Conservation (phyloP, 2,113 vertebrate genomes). For the Athene noctua region DNA sequence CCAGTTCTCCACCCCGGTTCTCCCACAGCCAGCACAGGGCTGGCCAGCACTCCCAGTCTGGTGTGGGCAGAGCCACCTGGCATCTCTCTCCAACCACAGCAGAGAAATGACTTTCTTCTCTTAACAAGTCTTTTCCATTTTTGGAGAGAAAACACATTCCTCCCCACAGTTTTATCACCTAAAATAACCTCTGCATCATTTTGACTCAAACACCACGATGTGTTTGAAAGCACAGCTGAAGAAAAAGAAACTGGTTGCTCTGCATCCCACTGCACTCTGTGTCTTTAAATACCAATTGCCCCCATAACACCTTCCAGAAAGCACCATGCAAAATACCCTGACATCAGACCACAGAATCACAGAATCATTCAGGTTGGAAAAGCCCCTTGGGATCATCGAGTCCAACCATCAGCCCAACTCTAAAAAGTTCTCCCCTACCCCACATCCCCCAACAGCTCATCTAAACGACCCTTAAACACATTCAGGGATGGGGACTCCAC, state of each 20-base stretch:
- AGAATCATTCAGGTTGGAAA: too few species aligned
- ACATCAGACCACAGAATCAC: too few species aligned
- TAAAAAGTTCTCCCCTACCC: too few species aligned
- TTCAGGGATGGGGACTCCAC: too few species aligned
- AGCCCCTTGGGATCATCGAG: too few species aligned
- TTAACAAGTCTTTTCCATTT: not conserved
- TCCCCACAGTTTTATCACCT: not conserved
- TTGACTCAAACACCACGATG: not conserved
- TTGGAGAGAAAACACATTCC: not conserved
- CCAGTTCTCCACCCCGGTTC: not conserved
- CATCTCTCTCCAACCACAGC: not conserved
- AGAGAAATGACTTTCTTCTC: not conserved
- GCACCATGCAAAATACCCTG: not conserved
- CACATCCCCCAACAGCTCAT: too few species aligned
- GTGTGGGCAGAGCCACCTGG: not conserved
- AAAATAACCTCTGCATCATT: not conserved
- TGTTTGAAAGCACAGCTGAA: not conserved
- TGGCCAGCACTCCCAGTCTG: not conserved
- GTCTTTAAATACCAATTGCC: not conserved
- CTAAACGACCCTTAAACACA: too few species aligned
- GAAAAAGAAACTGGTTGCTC: not conserved
- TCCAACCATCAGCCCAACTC: too few species aligned
- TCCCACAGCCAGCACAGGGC: accelerated
- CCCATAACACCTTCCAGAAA: not conserved
- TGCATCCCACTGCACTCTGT: accelerated